A percentile compares a stretch with the other conserved stretches of the same genome.
Evolutionary conservation across 2,113 vertebrate genomes (phyloP).

Genomic region (Plestiodon gilberti): DNA sequence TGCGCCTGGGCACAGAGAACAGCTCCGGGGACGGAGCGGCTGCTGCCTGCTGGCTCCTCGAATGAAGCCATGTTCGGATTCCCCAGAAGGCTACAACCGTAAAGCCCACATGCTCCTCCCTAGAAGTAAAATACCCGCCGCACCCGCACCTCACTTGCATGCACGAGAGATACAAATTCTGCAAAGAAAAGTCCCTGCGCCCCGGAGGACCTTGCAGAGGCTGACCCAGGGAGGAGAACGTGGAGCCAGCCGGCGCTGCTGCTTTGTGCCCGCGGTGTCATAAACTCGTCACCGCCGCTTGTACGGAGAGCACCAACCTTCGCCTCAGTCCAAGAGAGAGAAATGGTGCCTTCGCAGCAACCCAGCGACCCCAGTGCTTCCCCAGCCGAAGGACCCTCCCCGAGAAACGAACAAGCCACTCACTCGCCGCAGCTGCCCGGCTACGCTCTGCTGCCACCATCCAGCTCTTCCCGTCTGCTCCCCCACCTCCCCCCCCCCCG

Average conservation of each 20-base stretch:
- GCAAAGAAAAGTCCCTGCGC: background rate
- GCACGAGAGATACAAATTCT: background rate
- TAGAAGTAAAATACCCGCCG: background rate
- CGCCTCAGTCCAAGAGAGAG: background rate
- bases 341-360: background rate
- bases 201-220: background rate
- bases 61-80: background rate
- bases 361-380: background rate
- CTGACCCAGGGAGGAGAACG: background rate
- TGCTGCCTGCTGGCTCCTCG: no score
- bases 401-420: background rate
- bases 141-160: background rate
- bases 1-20: background rate
- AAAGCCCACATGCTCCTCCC: background rate
- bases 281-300: background rate
- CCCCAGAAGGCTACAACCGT: background rate
- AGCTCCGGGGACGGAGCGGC: background rate
- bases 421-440: constrained; percentile 1
- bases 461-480: background rate
- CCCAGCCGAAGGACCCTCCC: background rate
- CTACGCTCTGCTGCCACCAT: constrained; percentile 16
- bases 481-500: constrained; percentile 40
- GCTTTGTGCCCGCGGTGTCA: background rate
- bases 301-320: background rate
- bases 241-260: background rate